Evolutionary conservation across 2,113 vertebrate species (phyloP).

Genomic region (Anas platyrhynchos): DNA sequence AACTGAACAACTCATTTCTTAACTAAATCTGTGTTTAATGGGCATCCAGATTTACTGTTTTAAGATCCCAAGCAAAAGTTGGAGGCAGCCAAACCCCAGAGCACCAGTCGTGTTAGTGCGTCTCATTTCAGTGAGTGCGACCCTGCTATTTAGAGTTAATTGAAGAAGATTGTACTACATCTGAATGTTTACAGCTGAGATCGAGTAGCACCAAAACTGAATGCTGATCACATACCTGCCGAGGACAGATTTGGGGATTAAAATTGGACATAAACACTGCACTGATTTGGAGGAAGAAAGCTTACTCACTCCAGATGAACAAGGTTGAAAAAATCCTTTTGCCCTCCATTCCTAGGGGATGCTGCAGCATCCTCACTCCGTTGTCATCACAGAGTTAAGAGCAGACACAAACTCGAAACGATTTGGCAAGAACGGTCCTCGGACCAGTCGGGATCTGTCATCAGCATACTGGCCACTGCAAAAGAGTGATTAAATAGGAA

Average conservation of each 20-base stretch:
- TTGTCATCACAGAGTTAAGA: constrained; percentile 36
- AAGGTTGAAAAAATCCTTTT: not conserved
- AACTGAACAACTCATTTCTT: not conserved
- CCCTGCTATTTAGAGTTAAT: not conserved
- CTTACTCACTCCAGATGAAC: not conserved
- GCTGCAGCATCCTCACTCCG: not conserved
- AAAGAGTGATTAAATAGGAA: constrained; percentile 61
- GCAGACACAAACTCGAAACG: not conserved
- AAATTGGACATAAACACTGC: not conserved
- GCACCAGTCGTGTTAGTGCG: rapidly evolving
- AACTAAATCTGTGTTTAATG: not conserved
- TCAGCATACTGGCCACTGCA: constrained; percentile 41
- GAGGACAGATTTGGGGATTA: not conserved
- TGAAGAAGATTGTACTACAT: not conserved
- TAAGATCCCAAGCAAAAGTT: not conserved
- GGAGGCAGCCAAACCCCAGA: not conserved
- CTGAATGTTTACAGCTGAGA: not conserved
- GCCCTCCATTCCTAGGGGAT: rapidly evolving
- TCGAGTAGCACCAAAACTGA: not conserved
- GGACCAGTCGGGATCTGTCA: constrained; percentile 38
- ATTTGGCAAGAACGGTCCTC: not conserved
- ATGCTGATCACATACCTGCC: not conserved
- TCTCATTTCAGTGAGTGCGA: not conserved
- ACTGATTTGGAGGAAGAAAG: not conserved
- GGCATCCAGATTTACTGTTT: not conserved